phyloP scores from a whole-genome alignment of 1,140 invertebrate species.

The Drosophila lacertosa region DNA sequence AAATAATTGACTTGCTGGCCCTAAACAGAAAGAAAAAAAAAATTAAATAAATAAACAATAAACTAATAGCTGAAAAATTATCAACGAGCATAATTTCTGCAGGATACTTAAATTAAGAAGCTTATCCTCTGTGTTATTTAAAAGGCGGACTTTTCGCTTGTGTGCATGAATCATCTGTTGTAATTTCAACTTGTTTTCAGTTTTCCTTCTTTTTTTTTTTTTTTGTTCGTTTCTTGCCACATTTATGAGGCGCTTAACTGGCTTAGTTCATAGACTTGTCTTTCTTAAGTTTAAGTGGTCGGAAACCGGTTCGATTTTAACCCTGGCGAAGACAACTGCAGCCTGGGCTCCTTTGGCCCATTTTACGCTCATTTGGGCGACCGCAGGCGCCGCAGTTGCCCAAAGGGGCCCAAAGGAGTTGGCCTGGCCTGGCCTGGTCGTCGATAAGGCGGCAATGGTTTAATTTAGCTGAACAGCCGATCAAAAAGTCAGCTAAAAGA shows the following conservation, averaged over 20 bases:
- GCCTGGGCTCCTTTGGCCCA: conserved; percentile 56
- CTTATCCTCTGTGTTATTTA: not conserved
- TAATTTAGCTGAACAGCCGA: conserved; percentile 68
- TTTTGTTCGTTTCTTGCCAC: too few species aligned
- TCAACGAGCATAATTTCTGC: not conserved
- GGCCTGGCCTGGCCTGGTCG: too few species aligned
- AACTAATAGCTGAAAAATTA: not conserved
- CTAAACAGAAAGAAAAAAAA: not conserved
- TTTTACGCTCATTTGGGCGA: conserved; percentile 51
- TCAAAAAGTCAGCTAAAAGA: conserved; percentile 43
- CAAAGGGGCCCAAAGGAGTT: too few species aligned
- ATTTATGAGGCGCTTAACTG: conserved; percentile 36
- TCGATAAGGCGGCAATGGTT: conserved; percentile 81
- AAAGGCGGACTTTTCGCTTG: conserved; percentile 6
- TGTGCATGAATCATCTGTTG: conserved; percentile 38
- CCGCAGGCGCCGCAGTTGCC: conserved; percentile 64
- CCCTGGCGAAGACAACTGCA: conserved; percentile 21
- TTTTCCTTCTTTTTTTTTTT: too few species aligned
- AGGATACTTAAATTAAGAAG: not conserved
- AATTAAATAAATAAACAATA: not conserved
- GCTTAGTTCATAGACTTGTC: conserved; percentile 20
- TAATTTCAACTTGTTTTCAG: conserved; percentile 41
- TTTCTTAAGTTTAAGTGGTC: conserved; percentile 3
- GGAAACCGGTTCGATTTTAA: conserved; percentile 31
- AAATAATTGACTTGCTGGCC: not conserved